Evolutionary conservation across 2,797 vertebrate species (phyloP).

Genomic region (Melanotaenia pygmaea): DNA sequence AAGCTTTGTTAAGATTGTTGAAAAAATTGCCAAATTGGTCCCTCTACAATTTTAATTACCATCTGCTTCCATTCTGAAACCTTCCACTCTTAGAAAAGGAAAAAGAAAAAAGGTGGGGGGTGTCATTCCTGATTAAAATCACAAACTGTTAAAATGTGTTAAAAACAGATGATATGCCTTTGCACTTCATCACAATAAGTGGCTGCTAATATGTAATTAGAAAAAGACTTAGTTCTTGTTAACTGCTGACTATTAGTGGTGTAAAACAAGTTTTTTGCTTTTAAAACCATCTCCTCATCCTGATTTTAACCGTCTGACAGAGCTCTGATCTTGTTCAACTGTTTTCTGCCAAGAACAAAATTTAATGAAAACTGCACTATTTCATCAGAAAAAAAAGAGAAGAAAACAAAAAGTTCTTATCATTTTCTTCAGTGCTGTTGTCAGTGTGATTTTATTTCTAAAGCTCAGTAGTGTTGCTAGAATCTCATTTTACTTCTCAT

Average conservation of each 20-base stretch:
- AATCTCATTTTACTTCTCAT: slow-evolving; percentile 74
- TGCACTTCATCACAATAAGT: slow-evolving; percentile 31
- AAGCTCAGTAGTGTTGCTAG: slow-evolving; percentile 69
- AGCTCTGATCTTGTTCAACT: slow-evolving; percentile 81
- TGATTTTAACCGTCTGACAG: slow-evolving; percentile 62
- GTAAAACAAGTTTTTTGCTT: slow-evolving; percentile 16
- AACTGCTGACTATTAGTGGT: slow-evolving; percentile 36
- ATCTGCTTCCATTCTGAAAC: slow-evolving; percentile 37
- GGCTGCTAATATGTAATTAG: slow-evolving; percentile 47
- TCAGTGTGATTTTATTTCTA: slow-evolving; percentile 61
- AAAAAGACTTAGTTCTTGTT: slow-evolving; percentile 40
- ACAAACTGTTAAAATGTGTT: background rate
- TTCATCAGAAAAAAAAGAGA: slow-evolving; percentile 57
- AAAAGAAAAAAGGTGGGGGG: too few relatives aligned
- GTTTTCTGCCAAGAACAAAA: slow-evolving; percentile 71
- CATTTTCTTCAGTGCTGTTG: slow-evolving; percentile 41
- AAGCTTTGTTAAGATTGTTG: slow-evolving; percentile 30
- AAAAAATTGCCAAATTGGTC: slow-evolving; percentile 40
- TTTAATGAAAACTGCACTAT: slow-evolving; percentile 81
- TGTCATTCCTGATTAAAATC: slow-evolving; percentile 36
- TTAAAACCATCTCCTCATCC: slow-evolving; percentile 24
- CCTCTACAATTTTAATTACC: slow-evolving; percentile 20
- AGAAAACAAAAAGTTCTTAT: slow-evolving; percentile 32
- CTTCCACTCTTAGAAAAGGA: slow-evolving; percentile 7
- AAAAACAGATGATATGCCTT: slow-evolving; percentile 42